Evolutionary conservation across 2,797 vertebrate species (phyloP), one percentile per base, ranked within the genome.

Genomic region (Margarornis squamiger): DNA sequence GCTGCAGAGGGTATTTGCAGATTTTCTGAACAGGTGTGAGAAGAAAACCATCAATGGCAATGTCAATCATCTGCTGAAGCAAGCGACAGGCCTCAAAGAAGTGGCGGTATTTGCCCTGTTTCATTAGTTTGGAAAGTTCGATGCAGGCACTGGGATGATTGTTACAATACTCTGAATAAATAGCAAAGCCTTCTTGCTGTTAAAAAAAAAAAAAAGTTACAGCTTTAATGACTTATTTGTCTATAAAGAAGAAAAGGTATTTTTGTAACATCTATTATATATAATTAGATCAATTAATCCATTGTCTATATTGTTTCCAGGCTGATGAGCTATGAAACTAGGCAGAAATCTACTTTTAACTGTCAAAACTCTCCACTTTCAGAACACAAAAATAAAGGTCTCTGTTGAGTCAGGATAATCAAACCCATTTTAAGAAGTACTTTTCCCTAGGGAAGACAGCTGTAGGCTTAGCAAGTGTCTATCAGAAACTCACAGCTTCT

Each of bases 11-110:
- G 88, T 99, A 99, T 97, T 99, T 99, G 97, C 99, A 99, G 97
- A 99, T 99, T 98, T 99, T 99, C 98, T 99, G 99, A 82, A 99
- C 99, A 0, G 99, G 99, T 0, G 99, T 99, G 91, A 99, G 99
- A 87, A 99, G 98, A 96, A 99, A 99, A 70, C 99, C 99, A 2
- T 99, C 98, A 7, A 99, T 98, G 65, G 99, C 99, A 84, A 99
- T 99, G 97, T 99, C 98, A 23, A 99, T 99, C 99, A 99, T 99
- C 97, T 99, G 99, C 97, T 99, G 99, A 39, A 99, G 99, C 87
- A 99, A 98, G 87, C 99, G 99, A 92, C 99, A 99, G 72, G 99
- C 99, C 96, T 99, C 99, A 6, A 99, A 99, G 98, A 99, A 99
- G 96, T 99, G 99, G 26, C 99, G 98, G 88, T 99, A 99, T 84